Percentiles rank a stretch among this genome's conserved stretches.
Evolutionary conservation across 1,140 invertebrate species (phyloP).

Genomic region (Heterodera schachtii): DNA sequence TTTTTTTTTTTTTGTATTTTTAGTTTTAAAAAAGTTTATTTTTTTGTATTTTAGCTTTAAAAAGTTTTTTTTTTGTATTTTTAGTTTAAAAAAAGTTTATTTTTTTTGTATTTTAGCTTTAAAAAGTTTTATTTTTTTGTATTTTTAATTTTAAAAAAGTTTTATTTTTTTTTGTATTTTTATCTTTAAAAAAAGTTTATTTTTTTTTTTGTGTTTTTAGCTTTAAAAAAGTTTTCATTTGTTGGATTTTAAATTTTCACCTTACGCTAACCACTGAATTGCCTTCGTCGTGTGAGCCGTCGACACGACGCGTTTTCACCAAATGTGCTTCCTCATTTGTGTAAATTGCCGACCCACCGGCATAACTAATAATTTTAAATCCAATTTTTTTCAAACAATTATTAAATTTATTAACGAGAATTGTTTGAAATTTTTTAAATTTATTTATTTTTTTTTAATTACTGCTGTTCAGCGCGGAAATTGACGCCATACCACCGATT

Average conservation of each 20-base stretch:
- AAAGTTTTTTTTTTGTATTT: no score
- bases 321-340: slow-evolving; percentile 50
- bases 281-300: slow-evolving; percentile 30
- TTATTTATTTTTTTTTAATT: background rate
- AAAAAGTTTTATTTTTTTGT: no score
- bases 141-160: no score
- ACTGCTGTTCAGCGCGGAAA: slow-evolving; percentile 54
- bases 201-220: no score
- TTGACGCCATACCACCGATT: slow-evolving; percentile 59
- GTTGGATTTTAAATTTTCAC: background rate
- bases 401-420: background rate
- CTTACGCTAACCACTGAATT: slow-evolving; percentile 16
- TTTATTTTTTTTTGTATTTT: no score
- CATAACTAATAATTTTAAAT: slow-evolving; percentile 19
- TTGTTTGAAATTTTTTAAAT: background rate
- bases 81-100: no score
- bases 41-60: no score
- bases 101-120: no score
- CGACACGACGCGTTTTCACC: slow-evolving; percentile 49
- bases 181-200: no score
- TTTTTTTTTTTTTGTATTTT: no score
- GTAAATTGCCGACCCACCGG: slow-evolving; percentile 35
- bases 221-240: no score
- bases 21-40: no score
- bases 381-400: background rate